Base-by-base conservation (phyloP, 2,113 vertebrate genomes). In the Paradoxurus hermaphroditus region DNA sequence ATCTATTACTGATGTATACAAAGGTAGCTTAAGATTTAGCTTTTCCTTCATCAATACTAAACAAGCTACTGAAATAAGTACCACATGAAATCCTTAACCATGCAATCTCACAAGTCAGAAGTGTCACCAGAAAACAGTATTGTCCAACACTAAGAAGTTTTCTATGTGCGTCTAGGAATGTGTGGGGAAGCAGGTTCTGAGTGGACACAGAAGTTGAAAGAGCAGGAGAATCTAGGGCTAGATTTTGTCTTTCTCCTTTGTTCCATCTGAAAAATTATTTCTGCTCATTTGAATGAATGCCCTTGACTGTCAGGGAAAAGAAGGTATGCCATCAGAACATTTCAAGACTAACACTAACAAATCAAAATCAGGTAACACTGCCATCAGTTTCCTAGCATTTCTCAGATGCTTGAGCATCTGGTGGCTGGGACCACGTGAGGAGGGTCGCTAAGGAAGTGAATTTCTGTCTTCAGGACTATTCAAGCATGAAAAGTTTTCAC, bases 401-500 rank as follows among this genome's bases (percentile, higher is more conserved):
- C 3, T 21, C 79, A 56, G 62, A 21, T 21, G 7, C 44, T 77
- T 31, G 39, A 91, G 36, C n/a, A 36, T 75, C 23, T 23, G n/a
- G 51, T 77, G 31, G 18, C n/a, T 92, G 53, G 27, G 41, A 18
- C 11, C 0, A 44, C 9, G 29, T 4, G 25, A 41, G 97, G 88
- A 97, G 59, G 41, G 31, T 63, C 15, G 49, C 70, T 89, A 93
- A 67, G 49, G 92, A 3, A 4, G 14, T 39, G 44, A 94, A 77
- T 92, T 88, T 90, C 51, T 90, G 27, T 56, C 56, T 92, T 96
- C 67, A 77, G 59, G n/a, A n/a, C 13, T 59, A 29, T 77, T 97
- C 93, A 89, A 67, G 0, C 4, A 65, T 39, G 94, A 59, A 93
- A 97, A 90, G 67, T 97, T 98, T 94, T 53, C 90, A 94, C 29